A percentile compares a stretch with the other conserved stretches of the same genome.
Evolutionary conservation across 2,888 invertebrate genomes (phyloP).

Genomic region (Cephus rjabovi): DNA sequence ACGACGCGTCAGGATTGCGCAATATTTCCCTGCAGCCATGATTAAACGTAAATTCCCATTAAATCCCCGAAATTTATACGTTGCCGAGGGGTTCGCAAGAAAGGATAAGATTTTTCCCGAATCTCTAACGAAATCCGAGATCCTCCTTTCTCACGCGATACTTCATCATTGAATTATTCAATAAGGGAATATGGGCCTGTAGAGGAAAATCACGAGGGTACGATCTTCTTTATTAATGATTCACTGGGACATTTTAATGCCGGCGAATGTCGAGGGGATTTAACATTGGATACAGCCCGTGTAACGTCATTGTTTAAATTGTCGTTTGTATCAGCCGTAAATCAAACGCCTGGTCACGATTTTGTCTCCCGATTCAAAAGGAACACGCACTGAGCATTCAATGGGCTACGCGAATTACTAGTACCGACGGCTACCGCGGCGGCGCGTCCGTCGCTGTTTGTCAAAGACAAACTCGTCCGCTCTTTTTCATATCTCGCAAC

Average conservation of each 20-base stretch:
- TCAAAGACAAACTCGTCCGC: background rate
- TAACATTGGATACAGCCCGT: background rate
- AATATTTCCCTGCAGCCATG: background rate
- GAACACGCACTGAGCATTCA: background rate
- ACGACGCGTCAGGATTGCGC: background rate
- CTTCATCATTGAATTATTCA: background rate
- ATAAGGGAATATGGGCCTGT: background rate
- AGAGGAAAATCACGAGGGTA: background rate
- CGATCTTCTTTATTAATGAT: background rate
- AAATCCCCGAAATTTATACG: background rate
- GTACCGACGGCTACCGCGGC: background rate
- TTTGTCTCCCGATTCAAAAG: background rate
- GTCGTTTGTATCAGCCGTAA: background rate
- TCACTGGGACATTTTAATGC: background rate
- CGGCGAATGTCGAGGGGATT: background rate
- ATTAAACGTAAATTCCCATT: background rate
- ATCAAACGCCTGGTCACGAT: background rate
- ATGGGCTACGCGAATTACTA: background rate
- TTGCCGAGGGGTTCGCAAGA: background rate
- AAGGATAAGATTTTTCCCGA: background rate
- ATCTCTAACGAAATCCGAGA: background rate
- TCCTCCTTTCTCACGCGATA: background rate
- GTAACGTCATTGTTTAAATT: background rate
- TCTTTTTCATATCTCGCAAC: background rate
- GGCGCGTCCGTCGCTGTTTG: slow-evolving; percentile 4